Base-by-base conservation (phyloP, 2,888 invertebrate species). In the Gortyna flavago region DNA sequence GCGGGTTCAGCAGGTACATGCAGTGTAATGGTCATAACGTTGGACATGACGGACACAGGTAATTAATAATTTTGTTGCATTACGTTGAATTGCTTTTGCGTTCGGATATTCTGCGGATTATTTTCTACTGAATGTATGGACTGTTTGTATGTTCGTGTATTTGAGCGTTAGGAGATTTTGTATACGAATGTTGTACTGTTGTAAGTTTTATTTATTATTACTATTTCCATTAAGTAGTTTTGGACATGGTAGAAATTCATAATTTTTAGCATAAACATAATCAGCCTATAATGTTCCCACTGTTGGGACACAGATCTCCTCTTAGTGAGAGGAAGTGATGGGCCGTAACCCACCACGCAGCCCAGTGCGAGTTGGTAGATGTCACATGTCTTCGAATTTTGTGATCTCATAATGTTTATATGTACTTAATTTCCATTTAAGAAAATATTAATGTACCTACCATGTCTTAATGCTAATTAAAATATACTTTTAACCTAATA, bases 21-120 rank as follows among this genome's bases (percentile, higher is more conserved):
- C 65, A 41, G n/a, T 44, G 29, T 75, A 68, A 75, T 78, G 74
- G 38, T 13, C 72, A 35, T 51, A 48, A 54, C 48, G 5, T 18
- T 64, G 64, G 16, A 65, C 35, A 59, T 85, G 85, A 81, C 72
- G 65, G 48, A 67, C 64, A 32, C 67, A 57, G 44, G 44, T 77
- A 77, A 85, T 87, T 77, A 85, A 85, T 85, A 85, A 87, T 87
- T 85, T 70, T 75, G 75, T 68, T 75, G 72, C 65, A 77, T 85
- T 75, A 79, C 62, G 69, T 76, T 64, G 35, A 75, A 80, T 80
- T 75, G 77, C 66, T 72, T 78, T 75, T 66, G 38, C 64, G 70
- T 85, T 67, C 13, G 51, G 32, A 61, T 68, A 74, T 72, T 71
- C 41, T 41, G 73, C 32, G 87, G 44, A 79, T 84, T 77, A 75